These are phyloP conservation scores for Drosophila auraria DNA, from an alignment of 1,140 invertebrate species.

Conservation along the genomic window DNA sequence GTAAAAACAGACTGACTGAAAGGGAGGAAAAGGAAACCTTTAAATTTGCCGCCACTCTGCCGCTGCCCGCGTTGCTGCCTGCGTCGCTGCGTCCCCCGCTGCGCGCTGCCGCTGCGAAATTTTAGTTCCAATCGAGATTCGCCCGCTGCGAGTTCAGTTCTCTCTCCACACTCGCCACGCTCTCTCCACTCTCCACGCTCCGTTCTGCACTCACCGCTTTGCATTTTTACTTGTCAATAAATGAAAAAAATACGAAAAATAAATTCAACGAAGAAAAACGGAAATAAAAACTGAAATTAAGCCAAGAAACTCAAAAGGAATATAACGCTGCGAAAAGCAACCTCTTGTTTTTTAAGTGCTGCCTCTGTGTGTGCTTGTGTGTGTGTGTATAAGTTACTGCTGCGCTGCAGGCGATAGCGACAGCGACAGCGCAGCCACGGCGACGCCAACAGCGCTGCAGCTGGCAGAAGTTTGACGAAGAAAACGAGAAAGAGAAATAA, in stretches of 20 bases:
- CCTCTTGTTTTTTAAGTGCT: conserved; percentile 31
- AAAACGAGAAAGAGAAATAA: conserved; percentile 32
- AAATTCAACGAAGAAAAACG: not conserved
- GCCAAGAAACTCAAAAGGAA: conserved; percentile 17
- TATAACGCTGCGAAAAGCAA: conserved; percentile 9
- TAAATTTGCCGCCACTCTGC: conserved; percentile 34
- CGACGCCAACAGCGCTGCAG: conserved; percentile 34
- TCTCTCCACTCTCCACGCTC: conserved; percentile 14
- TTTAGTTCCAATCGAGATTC: conserved; percentile 45
- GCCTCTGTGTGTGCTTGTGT: conserved; percentile 1
- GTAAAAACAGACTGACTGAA: conserved; percentile 3
- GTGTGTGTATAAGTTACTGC: conserved; percentile 28
- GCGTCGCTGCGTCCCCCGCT: conserved; percentile 23
- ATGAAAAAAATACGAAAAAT: not conserved
- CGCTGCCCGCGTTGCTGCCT: conserved; percentile 14
- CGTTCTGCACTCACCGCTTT: conserved; percentile 25
- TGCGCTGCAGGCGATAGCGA: conserved; percentile 38
- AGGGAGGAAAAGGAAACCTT: conserved; percentile 6
- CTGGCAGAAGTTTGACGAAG: conserved; percentile 32
- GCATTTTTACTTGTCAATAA: conserved; percentile 17
- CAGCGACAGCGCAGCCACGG: conserved; percentile 39
- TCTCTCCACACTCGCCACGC: conserved; percentile 17
- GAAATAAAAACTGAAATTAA: conserved; percentile 21
- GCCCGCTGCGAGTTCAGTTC: conserved; percentile 38
- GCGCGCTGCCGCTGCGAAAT: conserved; percentile 23